Percentiles rank a stretch among this genome's conserved stretches.
Conservation (phyloP, 53 echinoderm and acorn worm genomes). For the Echinarachnius parma region DNA sequence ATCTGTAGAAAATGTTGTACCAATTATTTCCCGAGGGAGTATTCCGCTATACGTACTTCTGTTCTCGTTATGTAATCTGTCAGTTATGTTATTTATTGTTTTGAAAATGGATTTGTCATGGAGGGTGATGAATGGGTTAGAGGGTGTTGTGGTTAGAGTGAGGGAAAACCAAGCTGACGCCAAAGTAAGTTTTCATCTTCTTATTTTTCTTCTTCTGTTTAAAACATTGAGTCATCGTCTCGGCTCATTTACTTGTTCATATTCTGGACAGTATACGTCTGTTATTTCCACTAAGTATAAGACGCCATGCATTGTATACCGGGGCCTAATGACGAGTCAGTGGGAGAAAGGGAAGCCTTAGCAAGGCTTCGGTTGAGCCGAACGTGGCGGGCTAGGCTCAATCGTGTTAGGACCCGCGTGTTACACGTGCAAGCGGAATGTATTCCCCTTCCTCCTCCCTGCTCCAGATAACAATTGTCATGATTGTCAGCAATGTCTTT, state of each 20-base stretch:
- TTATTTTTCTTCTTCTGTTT: slow-evolving; percentile 3
- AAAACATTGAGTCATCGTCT: no score
- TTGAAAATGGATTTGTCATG: no score
- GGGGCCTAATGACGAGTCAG: slow-evolving; percentile 21
- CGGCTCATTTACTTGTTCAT: slow-evolving; percentile 11
- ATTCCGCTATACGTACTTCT: no score
- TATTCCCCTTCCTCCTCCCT: background rate
- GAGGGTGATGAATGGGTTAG: no score
- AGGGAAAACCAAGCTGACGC: slow-evolving; percentile 19
- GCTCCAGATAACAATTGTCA: background rate
- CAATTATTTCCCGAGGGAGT: no score
- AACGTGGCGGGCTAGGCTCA: slow-evolving; percentile 37
- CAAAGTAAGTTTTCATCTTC: no score
- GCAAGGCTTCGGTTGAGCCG: slow-evolving; percentile 23
- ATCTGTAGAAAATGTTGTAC: no score
- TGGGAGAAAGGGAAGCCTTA: slow-evolving; percentile 26
- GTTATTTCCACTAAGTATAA: slow-evolving; percentile 12
- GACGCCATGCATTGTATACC: slow-evolving; percentile 18
- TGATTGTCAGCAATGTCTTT: background rate
- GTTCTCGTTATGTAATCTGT: no score
- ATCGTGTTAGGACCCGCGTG: slow-evolving; percentile 44
- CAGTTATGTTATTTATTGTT: no score
- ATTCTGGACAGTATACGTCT: slow-evolving; percentile 26
- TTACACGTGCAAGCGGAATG: background rate
- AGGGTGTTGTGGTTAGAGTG: slow-evolving; percentile 3